Conservation (phyloP, 2,113 vertebrate species). For the Actinemys pallida region DNA sequence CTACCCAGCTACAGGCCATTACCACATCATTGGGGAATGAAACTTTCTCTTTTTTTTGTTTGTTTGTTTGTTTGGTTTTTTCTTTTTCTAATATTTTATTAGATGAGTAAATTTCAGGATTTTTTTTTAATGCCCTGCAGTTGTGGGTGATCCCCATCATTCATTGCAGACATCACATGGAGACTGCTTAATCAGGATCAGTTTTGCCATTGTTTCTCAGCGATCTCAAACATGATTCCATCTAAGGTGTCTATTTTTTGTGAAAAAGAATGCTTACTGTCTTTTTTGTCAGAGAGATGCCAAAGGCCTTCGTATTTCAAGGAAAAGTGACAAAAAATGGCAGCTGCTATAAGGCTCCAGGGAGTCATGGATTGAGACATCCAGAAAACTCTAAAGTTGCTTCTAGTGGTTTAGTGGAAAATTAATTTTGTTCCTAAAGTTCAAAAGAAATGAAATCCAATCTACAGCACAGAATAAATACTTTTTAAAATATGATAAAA, state of each 20-base stretch:
- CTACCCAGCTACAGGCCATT: not conserved
- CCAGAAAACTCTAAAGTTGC: not conserved
- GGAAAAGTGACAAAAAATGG: not conserved
- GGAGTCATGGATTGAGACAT: not conserved
- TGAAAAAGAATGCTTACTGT: not conserved
- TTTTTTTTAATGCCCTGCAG: not conserved
- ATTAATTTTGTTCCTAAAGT: not conserved
- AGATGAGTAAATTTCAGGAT: not conserved
- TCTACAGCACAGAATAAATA: not conserved
- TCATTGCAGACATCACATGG: not conserved
- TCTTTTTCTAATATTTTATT: not conserved
- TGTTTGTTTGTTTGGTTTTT: no score
- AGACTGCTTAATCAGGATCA: not conserved
- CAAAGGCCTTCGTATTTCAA: not conserved
- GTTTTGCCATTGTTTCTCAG: not conserved
- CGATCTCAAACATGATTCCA: not conserved
- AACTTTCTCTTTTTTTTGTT: not conserved
- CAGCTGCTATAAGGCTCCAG: not conserved
- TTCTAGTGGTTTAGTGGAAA: no score
- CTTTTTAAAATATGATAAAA: not conserved
- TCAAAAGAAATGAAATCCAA: not conserved
- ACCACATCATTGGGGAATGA: not conserved
- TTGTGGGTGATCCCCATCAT: not conserved
- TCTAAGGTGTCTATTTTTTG: not conserved
- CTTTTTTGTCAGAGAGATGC: conserved; percentile 1